phyloP scores from a whole-genome alignment of 2,113 vertebrate species.

The Probosciger aterrimus region DNA sequence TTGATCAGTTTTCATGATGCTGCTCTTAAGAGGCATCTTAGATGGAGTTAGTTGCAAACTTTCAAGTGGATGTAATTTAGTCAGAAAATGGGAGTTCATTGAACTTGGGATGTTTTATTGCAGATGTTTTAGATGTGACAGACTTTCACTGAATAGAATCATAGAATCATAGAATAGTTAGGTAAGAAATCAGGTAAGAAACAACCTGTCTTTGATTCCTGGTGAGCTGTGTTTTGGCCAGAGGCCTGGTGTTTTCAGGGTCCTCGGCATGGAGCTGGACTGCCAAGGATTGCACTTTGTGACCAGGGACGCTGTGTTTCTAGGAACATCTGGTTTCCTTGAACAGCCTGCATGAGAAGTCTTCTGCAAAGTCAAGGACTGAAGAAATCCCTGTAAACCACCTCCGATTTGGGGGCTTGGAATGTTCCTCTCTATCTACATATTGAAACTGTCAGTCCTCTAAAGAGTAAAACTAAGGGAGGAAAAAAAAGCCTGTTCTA shows the following conservation, averaged over 20 bases:
- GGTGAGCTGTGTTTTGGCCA: neutral
- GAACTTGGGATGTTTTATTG: neutral
- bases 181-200: neutral
- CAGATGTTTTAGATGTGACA: neutral
- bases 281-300: neutral
- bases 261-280: rapidly evolving
- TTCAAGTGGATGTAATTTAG: neutral
- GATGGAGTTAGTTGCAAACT: neutral
- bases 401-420: neutral
- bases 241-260: neutral
- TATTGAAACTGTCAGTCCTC: neutral
- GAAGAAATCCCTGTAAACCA: neutral
- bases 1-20: neutral
- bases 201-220: neutral
- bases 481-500: rapidly evolving
- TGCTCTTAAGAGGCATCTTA: neutral
- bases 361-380: neutral
- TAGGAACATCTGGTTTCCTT: neutral
- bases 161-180: no score
- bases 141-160: neutral
- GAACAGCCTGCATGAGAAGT: neutral
- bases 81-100: neutral
- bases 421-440: neutral
- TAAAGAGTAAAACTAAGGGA: neutral
- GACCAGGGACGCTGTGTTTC: neutral